Evolutionary conservation across 2,797 vertebrate genomes (phyloP).

Genomic region (Gadopsis bispinosus): DNA sequence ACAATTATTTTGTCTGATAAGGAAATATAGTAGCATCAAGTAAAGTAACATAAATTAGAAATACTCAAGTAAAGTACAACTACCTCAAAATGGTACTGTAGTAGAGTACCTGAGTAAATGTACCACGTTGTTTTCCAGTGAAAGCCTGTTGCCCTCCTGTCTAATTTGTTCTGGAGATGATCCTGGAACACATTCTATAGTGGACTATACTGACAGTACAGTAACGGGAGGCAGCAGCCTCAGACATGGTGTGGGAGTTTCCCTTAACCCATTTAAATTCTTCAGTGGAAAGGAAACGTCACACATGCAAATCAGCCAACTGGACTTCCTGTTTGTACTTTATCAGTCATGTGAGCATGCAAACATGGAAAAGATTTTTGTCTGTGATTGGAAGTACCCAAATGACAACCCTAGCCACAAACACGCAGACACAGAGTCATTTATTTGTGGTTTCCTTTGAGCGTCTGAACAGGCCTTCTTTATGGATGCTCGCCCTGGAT

Average conservation of each 20-base stretch:
- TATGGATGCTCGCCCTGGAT: conserved; percentile 46
- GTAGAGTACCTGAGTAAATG: neutral
- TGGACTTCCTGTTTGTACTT: neutral
- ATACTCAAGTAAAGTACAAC: neutral
- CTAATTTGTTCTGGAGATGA: neutral
- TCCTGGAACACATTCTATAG: neutral
- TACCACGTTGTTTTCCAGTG: neutral
- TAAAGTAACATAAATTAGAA: neutral
- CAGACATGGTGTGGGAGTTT: neutral
- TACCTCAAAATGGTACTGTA: neutral
- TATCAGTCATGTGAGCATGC: neutral
- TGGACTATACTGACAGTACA: neutral
- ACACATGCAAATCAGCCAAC: conserved; percentile 2
- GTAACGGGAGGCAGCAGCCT: neutral
- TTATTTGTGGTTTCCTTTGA: conserved; percentile 41
- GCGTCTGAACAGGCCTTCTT: conserved; percentile 47
- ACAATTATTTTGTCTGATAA: neutral
- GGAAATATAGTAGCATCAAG: neutral
- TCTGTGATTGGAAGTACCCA: neutral
- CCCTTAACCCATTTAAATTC: neutral
- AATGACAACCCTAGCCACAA: neutral
- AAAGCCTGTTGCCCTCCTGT: neutral
- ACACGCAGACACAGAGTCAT: conserved; percentile 16
- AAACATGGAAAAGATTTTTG: neutral
- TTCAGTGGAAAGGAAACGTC: neutral